phyloP scores from a whole-genome alignment of 35 echinoderm and acorn worm species.

The Lytechinus pictus region DNA sequence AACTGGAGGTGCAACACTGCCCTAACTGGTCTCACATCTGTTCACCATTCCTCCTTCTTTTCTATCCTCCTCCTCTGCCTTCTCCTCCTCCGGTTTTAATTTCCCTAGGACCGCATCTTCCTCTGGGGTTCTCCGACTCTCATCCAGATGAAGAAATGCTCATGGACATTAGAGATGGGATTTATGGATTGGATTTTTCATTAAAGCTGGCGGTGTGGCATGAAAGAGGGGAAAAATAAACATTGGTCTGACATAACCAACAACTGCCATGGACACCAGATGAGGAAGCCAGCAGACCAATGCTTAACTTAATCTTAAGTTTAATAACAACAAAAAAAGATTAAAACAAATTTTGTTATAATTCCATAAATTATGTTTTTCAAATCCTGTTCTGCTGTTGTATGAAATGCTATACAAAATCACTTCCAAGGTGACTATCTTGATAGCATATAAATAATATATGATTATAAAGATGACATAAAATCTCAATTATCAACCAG shows the following conservation, averaged over 20 bases:
- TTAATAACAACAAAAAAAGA: too few species aligned
- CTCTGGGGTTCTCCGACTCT: neutral
- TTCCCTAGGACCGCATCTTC: neutral
- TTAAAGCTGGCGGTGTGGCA: neutral
- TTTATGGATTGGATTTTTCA: slow-evolving; percentile 9
- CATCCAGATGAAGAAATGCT: slow-evolving; percentile 7
- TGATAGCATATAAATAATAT: too few species aligned
- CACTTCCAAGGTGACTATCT: too few species aligned
- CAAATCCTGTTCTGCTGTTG: too few species aligned
- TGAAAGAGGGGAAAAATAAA: neutral
- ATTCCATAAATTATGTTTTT: too few species aligned
- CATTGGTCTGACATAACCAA: neutral
- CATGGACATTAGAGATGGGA: neutral
- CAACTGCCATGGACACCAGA: neutral
- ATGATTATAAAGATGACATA: too few species aligned
- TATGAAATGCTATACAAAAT: too few species aligned
- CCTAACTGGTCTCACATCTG: neutral
- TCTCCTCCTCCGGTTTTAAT: neutral
- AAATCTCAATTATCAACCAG: too few species aligned
- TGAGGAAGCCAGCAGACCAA: neutral
- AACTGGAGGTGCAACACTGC: neutral
- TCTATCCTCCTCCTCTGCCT: neutral
- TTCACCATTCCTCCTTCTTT: neutral
- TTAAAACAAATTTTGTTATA: too few species aligned
- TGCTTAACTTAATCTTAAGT: neutral